Evolutionary conservation across 1,140 invertebrate genomes (phyloP), one percentile per base, ranked within the genome.

Genomic region (Bombus picipes): DNA sequence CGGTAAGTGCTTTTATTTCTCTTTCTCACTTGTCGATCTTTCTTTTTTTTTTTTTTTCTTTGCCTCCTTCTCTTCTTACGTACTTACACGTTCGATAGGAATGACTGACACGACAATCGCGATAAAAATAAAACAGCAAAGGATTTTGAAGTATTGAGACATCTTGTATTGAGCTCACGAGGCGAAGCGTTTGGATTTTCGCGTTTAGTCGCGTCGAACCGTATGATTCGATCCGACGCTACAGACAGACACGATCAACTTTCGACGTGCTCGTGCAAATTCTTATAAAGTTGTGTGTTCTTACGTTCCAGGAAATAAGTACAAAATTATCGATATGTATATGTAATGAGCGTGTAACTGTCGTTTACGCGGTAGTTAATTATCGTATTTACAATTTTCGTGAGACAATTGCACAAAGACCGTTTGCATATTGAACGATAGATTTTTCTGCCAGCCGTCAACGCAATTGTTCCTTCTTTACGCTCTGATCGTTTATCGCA

Each of bases 1-100:
- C 96, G 95, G 96, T 96, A 95, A 94, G 94, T 92, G 76, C 57
- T 79, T 75, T 77, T 74, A 28, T 59, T 77, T 70, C 43, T 37
- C 71, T 78, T 81, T 70, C 72, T n/a, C 66, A 34, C 37, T 72
- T 34, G 9, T 75, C 53, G 22, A 25, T 22, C 43, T 37, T 74
- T 78, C 78, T 70, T 65, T 22, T 43, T 72, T 68, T 79, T n/a
- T 37, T 53, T 39, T 59, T 74, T 32, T 53, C 13, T 70, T 13
- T 25, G 10, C 32, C 43, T 6, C 6, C 73, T 75, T 25, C 37
- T 53, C 62, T 39, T 62, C 75, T 57, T 34, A 18, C 53, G 41
- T 47, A 43, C 47, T 53, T n/a, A 62, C n/a, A 66, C 53, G 39
- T 68, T 83, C 72, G 59, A 74, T 62, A 77, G 81, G 59, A 79